phyloP scores from a whole-genome alignment of 2,113 vertebrate genomes.

The Physeter macrocephalus region DNA sequence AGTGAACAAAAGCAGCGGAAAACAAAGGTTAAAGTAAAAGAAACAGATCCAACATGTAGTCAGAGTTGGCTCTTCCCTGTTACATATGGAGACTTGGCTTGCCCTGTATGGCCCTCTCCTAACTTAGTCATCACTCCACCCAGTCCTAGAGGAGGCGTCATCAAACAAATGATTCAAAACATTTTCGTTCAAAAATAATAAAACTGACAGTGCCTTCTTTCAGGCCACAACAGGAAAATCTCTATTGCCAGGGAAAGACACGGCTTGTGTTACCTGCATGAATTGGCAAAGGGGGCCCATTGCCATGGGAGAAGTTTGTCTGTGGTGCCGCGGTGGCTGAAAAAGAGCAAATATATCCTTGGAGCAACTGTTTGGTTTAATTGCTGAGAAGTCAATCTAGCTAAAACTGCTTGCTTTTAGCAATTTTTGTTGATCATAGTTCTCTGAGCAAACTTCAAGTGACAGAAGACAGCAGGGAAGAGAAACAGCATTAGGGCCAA shows the following conservation, averaged over 20 bases:
- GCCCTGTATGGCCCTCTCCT: neutral
- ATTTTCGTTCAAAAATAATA: constrained; percentile 43
- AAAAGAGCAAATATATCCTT: neutral
- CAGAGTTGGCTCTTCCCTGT: too few relatives aligned
- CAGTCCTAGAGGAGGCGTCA: neutral
- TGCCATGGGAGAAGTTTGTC: neutral
- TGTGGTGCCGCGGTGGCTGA: neutral
- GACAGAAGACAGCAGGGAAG: neutral
- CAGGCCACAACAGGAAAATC: neutral
- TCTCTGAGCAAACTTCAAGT: constrained; percentile 28
- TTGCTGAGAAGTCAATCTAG: neutral
- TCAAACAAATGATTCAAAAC: constrained; percentile 37
- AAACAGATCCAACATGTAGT: too few relatives aligned
- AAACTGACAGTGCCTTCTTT: constrained; percentile 17
- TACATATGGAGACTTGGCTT: neutral
- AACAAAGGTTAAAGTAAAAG: too few relatives aligned
- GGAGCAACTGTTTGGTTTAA: neutral
- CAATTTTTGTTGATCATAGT: constrained; percentile 7
- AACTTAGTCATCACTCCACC: neutral
- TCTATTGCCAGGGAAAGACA: neutral
- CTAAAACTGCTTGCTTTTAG: neutral
- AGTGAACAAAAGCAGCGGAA: too few relatives aligned
- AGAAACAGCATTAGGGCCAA: neutral
- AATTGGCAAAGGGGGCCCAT: neutral
- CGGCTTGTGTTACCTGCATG: neutral